Evolutionary conservation across 2,888 invertebrate genomes (phyloP), one percentile per base, ranked within the genome.

Genomic region (Lysandra bellargus): DNA sequence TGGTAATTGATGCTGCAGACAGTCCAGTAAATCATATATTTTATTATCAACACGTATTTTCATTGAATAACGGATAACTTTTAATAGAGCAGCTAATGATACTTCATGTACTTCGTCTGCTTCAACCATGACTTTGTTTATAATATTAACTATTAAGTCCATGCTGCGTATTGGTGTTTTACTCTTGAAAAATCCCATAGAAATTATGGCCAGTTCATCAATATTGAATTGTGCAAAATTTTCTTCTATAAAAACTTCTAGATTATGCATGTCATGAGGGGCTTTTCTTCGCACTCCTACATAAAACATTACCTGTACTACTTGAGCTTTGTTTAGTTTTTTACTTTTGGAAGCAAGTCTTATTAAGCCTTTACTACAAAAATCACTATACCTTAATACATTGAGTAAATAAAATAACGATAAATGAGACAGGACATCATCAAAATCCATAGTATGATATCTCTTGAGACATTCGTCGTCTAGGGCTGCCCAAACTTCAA

Each of bases 161-260:
- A 86, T 83, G 87, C 91, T 95, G 81, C 95, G 94, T 78, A 98
- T 93, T 23, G 93, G 95, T 1, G 96, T 96, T 90, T 96, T 95
- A 23, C 96, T 96, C 91, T 97, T 97, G 85, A 98, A 98, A 87
- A 97, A 97, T 0, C 97, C 97, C 95, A 97, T 96, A 4, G 96
- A 95, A 83, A 97, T 95, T 17, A 98, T 95, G 14, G 96, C 96
- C 80, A 97, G 88, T 86, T 98, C 97, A 82, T 96, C 95, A 6
- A 96, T 83, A 37, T 91, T 94, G 86, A 97, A 95, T 40, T 95
- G 86, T 7, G 95, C 85, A n/a, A 96, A 91, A 79, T 90, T 88
- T 4, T 93, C 86, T 53, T 93, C 88, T 79, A 97, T 84, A 72
- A 93, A 92, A 77, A 95, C 86, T 90, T 97, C 97, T 79, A 97